Evolutionary conservation across 2,113 vertebrate genomes (phyloP).

Genomic region (Chelonoidis abingdonii): DNA sequence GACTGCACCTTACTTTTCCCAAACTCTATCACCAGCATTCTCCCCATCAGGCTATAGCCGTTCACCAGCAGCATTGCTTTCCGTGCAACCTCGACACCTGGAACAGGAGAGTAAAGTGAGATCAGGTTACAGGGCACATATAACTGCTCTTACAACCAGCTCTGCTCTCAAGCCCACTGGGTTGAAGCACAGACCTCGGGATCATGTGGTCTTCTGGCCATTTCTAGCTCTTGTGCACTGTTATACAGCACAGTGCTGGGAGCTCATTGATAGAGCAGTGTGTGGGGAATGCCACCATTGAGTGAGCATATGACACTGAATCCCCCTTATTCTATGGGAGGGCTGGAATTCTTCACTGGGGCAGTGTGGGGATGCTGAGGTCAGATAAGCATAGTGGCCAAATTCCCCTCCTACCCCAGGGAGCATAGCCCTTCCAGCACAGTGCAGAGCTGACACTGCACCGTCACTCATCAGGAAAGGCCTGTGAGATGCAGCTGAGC

Average conservation of each 20-base stretch:
- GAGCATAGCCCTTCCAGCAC: neutral
- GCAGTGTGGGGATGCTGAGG: neutral
- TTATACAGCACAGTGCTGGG: rapidly evolving
- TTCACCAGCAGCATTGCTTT: slow-evolving; percentile 86
- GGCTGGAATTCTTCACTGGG: neutral
- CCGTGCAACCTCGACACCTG: slow-evolving; percentile 82
- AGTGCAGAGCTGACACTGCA: neutral
- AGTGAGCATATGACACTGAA: rapidly evolving
- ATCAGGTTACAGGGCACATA: neutral
- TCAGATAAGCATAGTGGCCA: neutral
- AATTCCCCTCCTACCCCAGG: neutral
- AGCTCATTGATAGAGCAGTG: neutral
- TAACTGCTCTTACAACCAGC: neutral
- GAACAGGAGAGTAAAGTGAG: slow-evolving; percentile 36
- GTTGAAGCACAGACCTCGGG: neutral
- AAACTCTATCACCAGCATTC: slow-evolving; percentile 91
- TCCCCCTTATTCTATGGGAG: rapidly evolving
- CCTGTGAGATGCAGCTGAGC: rapidly evolving
- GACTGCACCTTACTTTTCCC: slow-evolving; percentile 78
- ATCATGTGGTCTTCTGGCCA: rapidly evolving
- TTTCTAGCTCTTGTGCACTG: rapidly evolving
- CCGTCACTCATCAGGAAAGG: neutral
- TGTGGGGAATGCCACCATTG: neutral
- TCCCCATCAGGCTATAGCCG: slow-evolving; percentile 89
- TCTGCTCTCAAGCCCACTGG: neutral